phyloP scores from a whole-genome alignment of 2,888 invertebrate genomes.

The Volucella inflata region DNA sequence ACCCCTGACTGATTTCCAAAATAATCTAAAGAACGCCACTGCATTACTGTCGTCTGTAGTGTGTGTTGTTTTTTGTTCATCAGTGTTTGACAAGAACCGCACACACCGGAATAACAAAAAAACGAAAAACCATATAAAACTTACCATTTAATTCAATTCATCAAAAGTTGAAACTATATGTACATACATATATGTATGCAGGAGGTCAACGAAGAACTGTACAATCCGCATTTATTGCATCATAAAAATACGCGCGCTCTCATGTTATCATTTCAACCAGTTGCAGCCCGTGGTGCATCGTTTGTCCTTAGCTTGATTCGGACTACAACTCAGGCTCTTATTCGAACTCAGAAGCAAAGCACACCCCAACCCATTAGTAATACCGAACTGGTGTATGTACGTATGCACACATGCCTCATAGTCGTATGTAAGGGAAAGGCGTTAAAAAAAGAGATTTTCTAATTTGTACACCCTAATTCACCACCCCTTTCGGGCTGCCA shows the following conservation, averaged over 20 bases:
- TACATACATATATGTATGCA: conserved; percentile 2
- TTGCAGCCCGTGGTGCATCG: conserved; percentile 56
- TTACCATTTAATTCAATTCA: conserved; percentile 50
- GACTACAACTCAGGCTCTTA: not conserved
- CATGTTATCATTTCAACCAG: conserved; percentile 71
- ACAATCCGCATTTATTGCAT: conserved; percentile 69
- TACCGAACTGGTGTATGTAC: conserved; percentile 26
- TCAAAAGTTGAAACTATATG: conserved; percentile 35
- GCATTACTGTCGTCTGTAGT: too few species aligned
- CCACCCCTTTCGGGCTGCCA: conserved; percentile 61
- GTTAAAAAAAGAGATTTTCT: conserved; percentile 70
- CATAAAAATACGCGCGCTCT: conserved; percentile 62
- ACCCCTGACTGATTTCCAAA: too few species aligned
- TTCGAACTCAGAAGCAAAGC: conserved; percentile 5
- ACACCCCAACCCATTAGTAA: conserved; percentile 50
- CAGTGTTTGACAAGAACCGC: not conserved
- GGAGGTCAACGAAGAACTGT: conserved; percentile 12
- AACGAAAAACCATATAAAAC: not conserved
- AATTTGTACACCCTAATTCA: conserved; percentile 71
- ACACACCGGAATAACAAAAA: not conserved
- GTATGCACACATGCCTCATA: conserved; percentile 1
- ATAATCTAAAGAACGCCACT: too few species aligned
- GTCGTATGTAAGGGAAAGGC: conserved; percentile 12
- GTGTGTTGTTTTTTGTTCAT: too few species aligned
- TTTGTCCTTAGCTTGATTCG: conserved; percentile 6